A percentile compares a stretch with the other conserved stretches of the same genome.
phyloP scores from a whole-genome alignment of 2,797 vertebrate genomes.

The Macroramphosus scolopax region DNA sequence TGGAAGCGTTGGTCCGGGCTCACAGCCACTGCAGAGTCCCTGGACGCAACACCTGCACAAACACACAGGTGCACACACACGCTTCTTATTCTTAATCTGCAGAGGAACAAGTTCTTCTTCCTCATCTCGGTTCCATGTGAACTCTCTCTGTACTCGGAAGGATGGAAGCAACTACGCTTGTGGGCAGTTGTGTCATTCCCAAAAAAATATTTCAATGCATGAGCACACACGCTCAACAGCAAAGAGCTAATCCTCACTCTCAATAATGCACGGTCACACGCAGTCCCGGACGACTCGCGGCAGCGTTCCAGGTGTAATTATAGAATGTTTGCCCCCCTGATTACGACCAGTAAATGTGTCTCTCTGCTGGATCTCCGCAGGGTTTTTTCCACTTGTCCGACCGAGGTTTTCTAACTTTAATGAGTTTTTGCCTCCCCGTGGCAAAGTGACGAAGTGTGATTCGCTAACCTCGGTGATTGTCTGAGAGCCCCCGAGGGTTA shows the following conservation, averaged over 20 bases:
- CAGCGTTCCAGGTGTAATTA: conserved; percentile 71
- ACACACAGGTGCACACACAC: not conserved
- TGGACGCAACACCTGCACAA: conserved; percentile 1
- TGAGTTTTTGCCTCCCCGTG: conserved; percentile 64
- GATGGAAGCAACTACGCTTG: no score
- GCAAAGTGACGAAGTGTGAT: conserved; percentile 37
- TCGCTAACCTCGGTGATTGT: conserved; percentile 50
- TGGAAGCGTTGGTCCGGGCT: conserved; percentile 21
- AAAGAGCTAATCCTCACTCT: conserved; percentile 32
- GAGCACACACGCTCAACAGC: conserved; percentile 12
- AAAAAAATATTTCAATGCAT: conserved; percentile 20
- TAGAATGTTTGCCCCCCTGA: conserved; percentile 53
- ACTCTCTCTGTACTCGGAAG: no score
- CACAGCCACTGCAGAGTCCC: conserved; percentile 24
- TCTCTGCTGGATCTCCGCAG: conserved; percentile 51
- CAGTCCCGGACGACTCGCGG: conserved; percentile 8
- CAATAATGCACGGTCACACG: conserved; percentile 11
- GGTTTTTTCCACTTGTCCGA: conserved; percentile 66
- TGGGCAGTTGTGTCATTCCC: conserved; percentile 19
- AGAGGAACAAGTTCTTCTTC: no score
- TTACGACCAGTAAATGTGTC: conserved; percentile 45
- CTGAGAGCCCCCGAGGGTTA: conserved; percentile 25
- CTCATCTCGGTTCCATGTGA: no score
- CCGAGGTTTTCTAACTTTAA: conserved; percentile 67
- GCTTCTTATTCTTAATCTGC: no score